Conservation (phyloP, 2,888 invertebrate species). For the Pollenia angustigena region DNA sequence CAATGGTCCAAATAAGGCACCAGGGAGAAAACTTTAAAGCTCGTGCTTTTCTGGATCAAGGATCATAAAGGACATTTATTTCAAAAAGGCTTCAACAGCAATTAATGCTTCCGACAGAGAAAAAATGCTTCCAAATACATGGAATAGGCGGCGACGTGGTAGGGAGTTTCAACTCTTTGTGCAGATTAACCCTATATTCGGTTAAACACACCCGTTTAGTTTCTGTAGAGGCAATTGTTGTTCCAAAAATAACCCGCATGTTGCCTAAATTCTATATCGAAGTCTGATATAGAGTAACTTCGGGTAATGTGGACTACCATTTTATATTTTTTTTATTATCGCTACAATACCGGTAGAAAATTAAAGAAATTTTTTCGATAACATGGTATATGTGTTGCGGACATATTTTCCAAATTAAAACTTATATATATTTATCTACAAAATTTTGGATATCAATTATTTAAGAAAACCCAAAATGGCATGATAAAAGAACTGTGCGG, state of each 20-base stretch:
- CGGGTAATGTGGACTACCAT: too few relatives aligned
- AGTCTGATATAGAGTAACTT: too few relatives aligned
- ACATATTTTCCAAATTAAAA: too few relatives aligned
- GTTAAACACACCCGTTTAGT: neutral
- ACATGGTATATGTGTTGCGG: too few relatives aligned
- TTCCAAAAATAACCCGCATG: slow-evolving; percentile 22
- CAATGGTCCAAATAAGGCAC: too few relatives aligned
- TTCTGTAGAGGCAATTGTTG: slow-evolving; percentile 7
- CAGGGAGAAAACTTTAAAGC: neutral
- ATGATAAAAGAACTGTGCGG: too few relatives aligned
- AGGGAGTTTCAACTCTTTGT: slow-evolving; percentile 8
- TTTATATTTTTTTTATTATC: too few relatives aligned
- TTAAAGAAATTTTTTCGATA: too few relatives aligned
- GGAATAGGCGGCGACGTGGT: slow-evolving; percentile 20
- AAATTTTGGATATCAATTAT: too few relatives aligned
- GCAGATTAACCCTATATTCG: slow-evolving; percentile 21
- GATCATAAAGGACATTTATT: slow-evolving; percentile 25
- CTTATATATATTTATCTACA: too few relatives aligned
- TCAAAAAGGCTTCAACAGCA: slow-evolving; percentile 16
- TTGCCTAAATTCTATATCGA: neutral
- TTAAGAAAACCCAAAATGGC: too few relatives aligned
- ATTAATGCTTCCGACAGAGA: slow-evolving; percentile 9
- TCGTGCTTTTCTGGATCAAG: slow-evolving; percentile 24
- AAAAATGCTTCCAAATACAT: slow-evolving; percentile 6
- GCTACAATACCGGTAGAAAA: too few relatives aligned